phyloP scores from a whole-genome alignment of 53 echinoderm and acorn worm species.

The Stichopus horrens region DNA sequence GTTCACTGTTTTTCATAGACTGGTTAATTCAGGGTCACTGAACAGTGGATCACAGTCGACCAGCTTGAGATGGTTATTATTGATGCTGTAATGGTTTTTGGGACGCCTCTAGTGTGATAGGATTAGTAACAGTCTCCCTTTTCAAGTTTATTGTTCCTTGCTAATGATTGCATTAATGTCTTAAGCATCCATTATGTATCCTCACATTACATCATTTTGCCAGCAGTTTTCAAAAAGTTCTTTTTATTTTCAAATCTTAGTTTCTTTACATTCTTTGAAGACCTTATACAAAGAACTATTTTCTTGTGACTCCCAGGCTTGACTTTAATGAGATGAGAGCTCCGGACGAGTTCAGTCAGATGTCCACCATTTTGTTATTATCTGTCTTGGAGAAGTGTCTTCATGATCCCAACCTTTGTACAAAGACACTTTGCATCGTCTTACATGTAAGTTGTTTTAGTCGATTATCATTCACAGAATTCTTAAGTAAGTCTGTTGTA shows the following conservation, averaged over 20 bases:
- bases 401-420: conserved; percentile 80
- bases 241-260: background rate
- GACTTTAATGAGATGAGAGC: conserved; percentile 63
- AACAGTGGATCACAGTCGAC: no score
- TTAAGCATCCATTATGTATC: background rate
- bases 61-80: no score
- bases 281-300: background rate
- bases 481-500: no score
- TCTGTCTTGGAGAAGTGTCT: conserved; percentile 88
- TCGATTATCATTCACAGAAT: no score
- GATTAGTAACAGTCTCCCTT: background rate
- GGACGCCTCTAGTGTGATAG: no score
- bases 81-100: no score
- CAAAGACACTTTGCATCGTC: conserved; percentile 73
- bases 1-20: no score
- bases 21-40: no score
- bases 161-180: background rate
- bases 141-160: background rate
- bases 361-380: conserved; percentile 73
- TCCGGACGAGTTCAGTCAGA: conserved; percentile 59
- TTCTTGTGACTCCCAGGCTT: conserved; percentile 51
- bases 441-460: conserved; percentile 71
- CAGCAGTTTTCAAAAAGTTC: background rate
- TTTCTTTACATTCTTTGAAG: background rate
- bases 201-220: background rate